Evolutionary conservation across 2,888 invertebrate genomes (phyloP).

Genomic region (Phanerotoma sp.): DNA sequence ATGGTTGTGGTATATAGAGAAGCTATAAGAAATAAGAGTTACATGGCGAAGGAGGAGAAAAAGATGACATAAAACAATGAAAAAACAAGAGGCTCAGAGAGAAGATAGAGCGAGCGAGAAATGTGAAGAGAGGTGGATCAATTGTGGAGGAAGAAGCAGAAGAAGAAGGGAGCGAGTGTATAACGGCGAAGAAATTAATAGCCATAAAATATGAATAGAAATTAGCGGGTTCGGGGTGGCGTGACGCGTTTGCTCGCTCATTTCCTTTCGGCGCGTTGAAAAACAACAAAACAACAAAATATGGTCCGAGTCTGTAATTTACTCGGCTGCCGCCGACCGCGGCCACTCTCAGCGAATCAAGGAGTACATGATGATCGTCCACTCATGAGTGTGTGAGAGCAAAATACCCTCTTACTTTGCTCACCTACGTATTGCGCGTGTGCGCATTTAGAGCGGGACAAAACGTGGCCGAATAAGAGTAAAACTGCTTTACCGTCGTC

Average conservation of each 20-base stretch:
- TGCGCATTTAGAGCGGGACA: constrained; percentile 5
- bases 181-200: constrained; percentile 58
- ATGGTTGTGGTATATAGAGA: too few relatives aligned
- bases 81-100: neutral
- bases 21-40: too few relatives aligned
- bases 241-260: constrained; percentile 59
- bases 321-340: constrained; percentile 55
- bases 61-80: neutral
- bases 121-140: too few relatives aligned
- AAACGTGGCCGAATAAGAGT: constrained; percentile 27
- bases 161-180: constrained; percentile 40
- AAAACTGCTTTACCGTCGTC: constrained; percentile 40
- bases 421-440: constrained; percentile 3
- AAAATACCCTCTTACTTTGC: neutral
- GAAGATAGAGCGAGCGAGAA: too few relatives aligned
- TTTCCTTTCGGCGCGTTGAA: constrained; percentile 59
- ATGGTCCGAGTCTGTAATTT: constrained; percentile 57
- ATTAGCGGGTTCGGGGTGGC: constrained; percentile 59
- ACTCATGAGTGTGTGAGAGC: constrained; percentile 12
- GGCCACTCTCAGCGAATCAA: constrained; percentile 33
- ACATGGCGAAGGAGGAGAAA: too few relatives aligned
- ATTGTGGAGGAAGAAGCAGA: neutral
- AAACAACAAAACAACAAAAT: constrained; percentile 59
- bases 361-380: constrained; percentile 19
- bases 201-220: constrained; percentile 59